Conservation (phyloP, 2,113 vertebrate genomes). For the Salvelinus sp. region DNA sequence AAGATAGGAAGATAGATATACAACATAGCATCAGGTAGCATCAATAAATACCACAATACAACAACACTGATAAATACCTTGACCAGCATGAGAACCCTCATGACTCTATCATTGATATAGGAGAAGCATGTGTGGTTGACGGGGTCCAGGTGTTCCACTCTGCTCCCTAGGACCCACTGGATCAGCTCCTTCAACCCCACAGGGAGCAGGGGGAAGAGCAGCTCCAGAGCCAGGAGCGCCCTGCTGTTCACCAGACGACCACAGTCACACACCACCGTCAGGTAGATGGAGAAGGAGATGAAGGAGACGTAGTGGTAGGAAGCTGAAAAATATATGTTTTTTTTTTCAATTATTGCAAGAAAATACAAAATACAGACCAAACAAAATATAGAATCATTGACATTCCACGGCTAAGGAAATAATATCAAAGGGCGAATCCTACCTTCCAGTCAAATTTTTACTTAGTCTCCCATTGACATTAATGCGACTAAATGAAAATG, state of each 20-base stretch:
- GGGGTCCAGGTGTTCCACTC: slow-evolving; percentile 49
- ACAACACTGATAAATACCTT: too few relatives aligned
- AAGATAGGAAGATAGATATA: background rate
- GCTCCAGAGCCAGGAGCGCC: slow-evolving; percentile 50
- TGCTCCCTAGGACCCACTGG: slow-evolving; percentile 30
- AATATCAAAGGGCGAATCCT: too few relatives aligned
- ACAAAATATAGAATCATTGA: too few relatives aligned
- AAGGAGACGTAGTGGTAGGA: slow-evolving; percentile 62
- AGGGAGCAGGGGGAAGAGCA: slow-evolving; percentile 48
- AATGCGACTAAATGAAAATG: too few relatives aligned
- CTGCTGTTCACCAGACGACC: slow-evolving; percentile 49
- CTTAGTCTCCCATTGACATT: too few relatives aligned
- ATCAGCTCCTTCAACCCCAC: slow-evolving; percentile 46
- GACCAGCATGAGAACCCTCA: slow-evolving; percentile 31
- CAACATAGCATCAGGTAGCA: too few relatives aligned
- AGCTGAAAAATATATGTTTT: slow-evolving; percentile 18
- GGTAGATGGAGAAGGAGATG: slow-evolving; percentile 60
- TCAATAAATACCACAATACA: too few relatives aligned
- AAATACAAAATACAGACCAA: too few relatives aligned
- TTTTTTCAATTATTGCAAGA: too few relatives aligned
- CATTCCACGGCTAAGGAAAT: too few relatives aligned
- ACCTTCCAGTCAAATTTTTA: too few relatives aligned
- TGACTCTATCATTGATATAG: slow-evolving; percentile 56
- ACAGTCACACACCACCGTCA: slow-evolving; percentile 52
- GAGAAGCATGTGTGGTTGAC: slow-evolving; percentile 58